These are phyloP conservation scores for Ophion costatus DNA, from an alignment of 2,888 invertebrate genomes.

Conservation along the genomic window DNA sequence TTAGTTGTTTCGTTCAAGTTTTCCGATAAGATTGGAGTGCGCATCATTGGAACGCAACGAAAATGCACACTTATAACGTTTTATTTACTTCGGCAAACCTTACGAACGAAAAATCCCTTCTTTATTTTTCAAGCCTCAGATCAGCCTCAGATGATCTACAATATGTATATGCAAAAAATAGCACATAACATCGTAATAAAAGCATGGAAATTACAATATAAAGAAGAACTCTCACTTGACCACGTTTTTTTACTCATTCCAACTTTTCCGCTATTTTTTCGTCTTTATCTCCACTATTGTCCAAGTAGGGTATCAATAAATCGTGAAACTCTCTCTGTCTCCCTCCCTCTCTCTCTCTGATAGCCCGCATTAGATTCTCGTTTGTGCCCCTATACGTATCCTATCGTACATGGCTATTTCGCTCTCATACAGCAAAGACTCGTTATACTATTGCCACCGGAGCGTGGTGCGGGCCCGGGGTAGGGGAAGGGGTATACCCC, in stretches of 20 bases:
- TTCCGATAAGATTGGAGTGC: too few species aligned
- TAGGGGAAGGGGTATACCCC: constrained; percentile 46
- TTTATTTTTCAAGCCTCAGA: too few species aligned
- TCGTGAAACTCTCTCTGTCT: background rate
- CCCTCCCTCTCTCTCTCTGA: constrained; percentile 27
- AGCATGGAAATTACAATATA: too few species aligned
- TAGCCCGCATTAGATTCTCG: constrained; percentile 38
- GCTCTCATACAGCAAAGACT: constrained; percentile 39
- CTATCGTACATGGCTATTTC: constrained; percentile 35
- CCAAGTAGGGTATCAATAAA: constrained; percentile 6
- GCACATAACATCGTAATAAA: too few species aligned
- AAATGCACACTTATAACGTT: too few species aligned
- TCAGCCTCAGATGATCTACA: too few species aligned
- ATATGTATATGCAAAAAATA: too few species aligned
- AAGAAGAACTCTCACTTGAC: too few species aligned
- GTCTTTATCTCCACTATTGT: background rate
- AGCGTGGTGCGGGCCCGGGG: constrained; percentile 33
- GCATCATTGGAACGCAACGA: too few species aligned
- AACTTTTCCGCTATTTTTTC: background rate
- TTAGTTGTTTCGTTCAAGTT: too few species aligned
- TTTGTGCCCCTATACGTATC: constrained; percentile 45
- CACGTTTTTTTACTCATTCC: background rate
- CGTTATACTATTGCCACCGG: constrained; percentile 62
- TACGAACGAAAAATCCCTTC: too few species aligned
- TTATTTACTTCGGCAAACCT: too few species aligned